Evolutionary conservation across 2,888 invertebrate species (phyloP).

Genomic region (Beris chalybata): DNA sequence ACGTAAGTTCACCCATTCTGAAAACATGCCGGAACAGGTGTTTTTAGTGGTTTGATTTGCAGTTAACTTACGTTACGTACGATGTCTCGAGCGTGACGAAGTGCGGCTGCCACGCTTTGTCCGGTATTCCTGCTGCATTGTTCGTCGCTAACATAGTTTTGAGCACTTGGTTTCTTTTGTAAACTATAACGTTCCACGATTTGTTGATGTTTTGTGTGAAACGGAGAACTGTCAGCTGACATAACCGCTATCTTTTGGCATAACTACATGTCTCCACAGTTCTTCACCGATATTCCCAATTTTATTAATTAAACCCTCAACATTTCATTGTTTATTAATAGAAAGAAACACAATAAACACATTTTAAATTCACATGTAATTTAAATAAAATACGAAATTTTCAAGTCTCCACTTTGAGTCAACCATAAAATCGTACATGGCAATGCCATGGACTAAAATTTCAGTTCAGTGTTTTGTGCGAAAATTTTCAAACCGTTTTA

Average conservation of each 20-base stretch:
- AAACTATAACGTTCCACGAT: no score
- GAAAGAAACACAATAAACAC: no score
- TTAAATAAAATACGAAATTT: no score
- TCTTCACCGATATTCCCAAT: no score
- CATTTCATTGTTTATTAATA: no score
- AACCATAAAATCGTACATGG: background rate
- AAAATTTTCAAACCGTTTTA: slow-evolving; percentile 19
- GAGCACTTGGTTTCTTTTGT: no score
- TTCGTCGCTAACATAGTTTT: slow-evolving; percentile 53
- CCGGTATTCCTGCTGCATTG: slow-evolving; percentile 74
- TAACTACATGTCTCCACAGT: no score
- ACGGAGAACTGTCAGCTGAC: background rate
- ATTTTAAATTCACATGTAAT: no score
- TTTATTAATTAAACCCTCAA: no score
- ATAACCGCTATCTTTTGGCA: no score
- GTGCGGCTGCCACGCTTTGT: slow-evolving; percentile 87
- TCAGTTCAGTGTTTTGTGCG: slow-evolving; percentile 4
- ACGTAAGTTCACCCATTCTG: slow-evolving; percentile 88
- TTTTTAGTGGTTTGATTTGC: background rate
- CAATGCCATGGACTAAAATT: slow-evolving; percentile 5
- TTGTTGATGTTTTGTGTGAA: no score
- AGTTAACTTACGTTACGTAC: slow-evolving; percentile 59
- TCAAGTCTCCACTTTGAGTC: background rate
- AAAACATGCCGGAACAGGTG: slow-evolving; percentile 30
- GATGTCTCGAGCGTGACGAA: slow-evolving; percentile 80